Evolutionary conservation across 2,797 vertebrate genomes (phyloP).

Genomic region (Euthynnus affinis): DNA sequence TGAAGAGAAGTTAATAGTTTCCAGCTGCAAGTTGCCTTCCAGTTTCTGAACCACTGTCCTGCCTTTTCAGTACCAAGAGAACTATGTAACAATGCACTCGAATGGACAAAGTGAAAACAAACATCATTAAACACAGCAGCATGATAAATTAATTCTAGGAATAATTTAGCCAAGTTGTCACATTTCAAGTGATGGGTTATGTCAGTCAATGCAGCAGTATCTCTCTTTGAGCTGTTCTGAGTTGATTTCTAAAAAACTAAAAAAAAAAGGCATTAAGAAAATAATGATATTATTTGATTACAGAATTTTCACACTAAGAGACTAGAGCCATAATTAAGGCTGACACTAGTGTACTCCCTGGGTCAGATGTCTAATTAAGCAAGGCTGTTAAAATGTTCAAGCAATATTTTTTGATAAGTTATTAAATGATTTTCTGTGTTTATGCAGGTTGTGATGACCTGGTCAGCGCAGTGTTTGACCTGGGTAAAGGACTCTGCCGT

Average conservation of each 20-base stretch:
- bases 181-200: constrained; percentile 16
- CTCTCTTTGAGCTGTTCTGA: constrained; percentile 5
- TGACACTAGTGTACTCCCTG: background rate
- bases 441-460: constrained; percentile 92
- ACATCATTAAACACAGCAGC: constrained; percentile 13
- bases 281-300: constrained; percentile 3
- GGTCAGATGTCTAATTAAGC: background rate
- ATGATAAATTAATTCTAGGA: constrained; percentile 1
- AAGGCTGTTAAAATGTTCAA: background rate
- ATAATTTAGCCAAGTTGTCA: background rate
- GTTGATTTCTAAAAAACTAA: background rate
- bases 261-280: background rate
- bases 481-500: constrained; percentile 91
- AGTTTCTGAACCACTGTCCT: constrained; percentile 5
- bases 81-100: constrained; percentile 4
- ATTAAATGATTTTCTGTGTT: constrained; percentile 32
- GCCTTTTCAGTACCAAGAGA: background rate
- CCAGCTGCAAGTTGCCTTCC: background rate
- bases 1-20: constrained; percentile 12
- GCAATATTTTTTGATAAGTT: background rate
- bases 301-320: background rate
- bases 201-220: background rate
- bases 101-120: constrained; percentile 16
- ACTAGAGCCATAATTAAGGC: background rate
- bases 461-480: constrained; percentile 89